Evolutionary conservation across 2,797 vertebrate species (phyloP), one percentile per base, ranked within the genome.

Genomic region (Eremophila alpestris): DNA sequence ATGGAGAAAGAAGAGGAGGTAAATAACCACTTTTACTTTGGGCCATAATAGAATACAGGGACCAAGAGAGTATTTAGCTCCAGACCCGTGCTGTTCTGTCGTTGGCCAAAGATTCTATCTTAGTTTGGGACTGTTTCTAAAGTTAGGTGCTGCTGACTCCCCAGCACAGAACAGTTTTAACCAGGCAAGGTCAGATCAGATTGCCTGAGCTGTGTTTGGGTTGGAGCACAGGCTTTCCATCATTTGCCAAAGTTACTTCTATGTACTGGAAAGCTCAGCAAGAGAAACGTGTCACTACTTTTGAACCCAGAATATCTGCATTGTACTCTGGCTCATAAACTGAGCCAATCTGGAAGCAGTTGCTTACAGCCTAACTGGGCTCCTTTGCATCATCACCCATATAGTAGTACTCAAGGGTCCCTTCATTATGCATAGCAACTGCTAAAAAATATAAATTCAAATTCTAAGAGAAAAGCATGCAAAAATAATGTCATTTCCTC

Each of bases 241-340:
- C 56, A 83, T 89, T 71, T 94, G 81, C 88, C 86, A 93, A 88
- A 76, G 48, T 83, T 96, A 90, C 74, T 94, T 67, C 83, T 62
- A 64, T 24, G 79, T 69, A 67, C 80, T 92, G 64, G 90, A 95
- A 96, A 94, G 79, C 58, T 76, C 54, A 83, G 59, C 46, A 79
- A 81, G 13, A 80, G 62, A 89, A 83, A 89, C 3, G 1, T 91
- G 80, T 90, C 49, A 55, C 60, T 94, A 76, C 70, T 62, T 90
- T 36, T 81, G 83, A 94, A 93, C n/a, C 62, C 93, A 77, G 82
- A 81, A 71, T 75, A 78, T 80, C 78, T 76, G 29, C 67, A 49
- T 68, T 76, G 71, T 36, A 82, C 32, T 87, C 60, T 82, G 51
- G 23, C 11, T 90, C 58, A 56, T 26, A 74, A 71, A 0, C 13